These are phyloP conservation scores for Furcula furcula DNA, from an alignment of 2,888 invertebrate species.

Conservation along the genomic window DNA sequence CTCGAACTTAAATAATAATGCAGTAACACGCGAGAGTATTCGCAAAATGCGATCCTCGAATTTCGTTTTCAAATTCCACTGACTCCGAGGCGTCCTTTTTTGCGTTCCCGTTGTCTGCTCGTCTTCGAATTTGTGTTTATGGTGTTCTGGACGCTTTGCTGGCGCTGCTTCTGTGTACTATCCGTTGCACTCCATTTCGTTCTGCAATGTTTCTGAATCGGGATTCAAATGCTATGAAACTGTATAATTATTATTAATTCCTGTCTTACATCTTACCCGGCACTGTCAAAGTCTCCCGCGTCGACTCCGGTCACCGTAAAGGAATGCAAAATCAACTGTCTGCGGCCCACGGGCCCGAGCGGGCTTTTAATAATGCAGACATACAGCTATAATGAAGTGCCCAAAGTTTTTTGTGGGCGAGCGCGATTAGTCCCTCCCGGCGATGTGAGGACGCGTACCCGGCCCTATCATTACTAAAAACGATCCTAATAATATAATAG, in stretches of 20 bases:
- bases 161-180: conserved; percentile 29
- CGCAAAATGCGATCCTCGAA: conserved; percentile 78
- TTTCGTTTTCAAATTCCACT: conserved; percentile 76
- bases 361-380: conserved; percentile 34
- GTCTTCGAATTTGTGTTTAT: conserved; percentile 57
- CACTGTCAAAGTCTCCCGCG: conserved; percentile 26
- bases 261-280: conserved; percentile 32
- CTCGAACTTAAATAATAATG: conserved; percentile 77
- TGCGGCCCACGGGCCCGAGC: conserved; percentile 34
- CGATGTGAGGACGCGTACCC: conserved; percentile 62
- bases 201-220: conserved; percentile 25
- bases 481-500: conserved; percentile 80
- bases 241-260: conserved; percentile 55
- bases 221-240: conserved; percentile 42
- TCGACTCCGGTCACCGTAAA: conserved; percentile 44
- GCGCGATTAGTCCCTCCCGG: conserved; percentile 69
- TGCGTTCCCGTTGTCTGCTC: conserved; percentile 71
- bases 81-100: conserved; percentile 56
- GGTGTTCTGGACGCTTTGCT: conserved; percentile 45
- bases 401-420: conserved; percentile 65
- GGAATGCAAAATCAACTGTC: conserved; percentile 60
- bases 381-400: conserved; percentile 67
- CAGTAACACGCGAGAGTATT: conserved; percentile 81
- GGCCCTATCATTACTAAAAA: conserved; percentile 77
- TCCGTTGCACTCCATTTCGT: conserved; percentile 22